These are phyloP conservation scores for Pluvialis apricaria DNA, from an alignment of 2,113 vertebrate genomes.

Conservation along the genomic window DNA sequence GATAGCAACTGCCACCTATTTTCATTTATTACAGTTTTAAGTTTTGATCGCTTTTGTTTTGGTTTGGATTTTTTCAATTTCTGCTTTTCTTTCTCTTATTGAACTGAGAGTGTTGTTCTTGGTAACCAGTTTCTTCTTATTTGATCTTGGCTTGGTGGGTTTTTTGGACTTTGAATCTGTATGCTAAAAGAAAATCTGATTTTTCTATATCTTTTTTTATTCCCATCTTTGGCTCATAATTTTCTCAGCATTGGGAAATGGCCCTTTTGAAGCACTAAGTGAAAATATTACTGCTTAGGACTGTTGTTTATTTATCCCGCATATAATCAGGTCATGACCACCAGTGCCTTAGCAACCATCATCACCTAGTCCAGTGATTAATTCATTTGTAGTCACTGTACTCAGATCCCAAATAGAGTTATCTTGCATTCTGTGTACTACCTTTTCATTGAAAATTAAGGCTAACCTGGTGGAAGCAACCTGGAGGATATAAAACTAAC, in stretches of 20 bases:
- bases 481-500: not conserved
- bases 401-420: not conserved
- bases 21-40: not conserved
- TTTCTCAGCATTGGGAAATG: not conserved
- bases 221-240: not conserved
- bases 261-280: not conserved
- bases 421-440: not conserved
- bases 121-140: not conserved
- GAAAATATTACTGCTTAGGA: not conserved
- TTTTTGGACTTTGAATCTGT: not conserved
- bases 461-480: not conserved
- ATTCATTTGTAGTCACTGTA: not conserved
- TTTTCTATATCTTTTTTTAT: not conserved
- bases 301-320: not conserved
- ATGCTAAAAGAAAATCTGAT: not conserved
- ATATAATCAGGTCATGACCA: not conserved
- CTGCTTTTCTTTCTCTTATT: not conserved
- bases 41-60: not conserved
- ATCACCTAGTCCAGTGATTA: not conserved
- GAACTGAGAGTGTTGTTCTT: not conserved
- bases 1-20: not conserved
- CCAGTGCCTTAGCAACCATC: not conserved
- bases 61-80: accelerated
- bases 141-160: not conserved
- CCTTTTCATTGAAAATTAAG: not conserved